Evolutionary conservation across 2,113 vertebrate genomes (phyloP), one percentile per base, ranked within the genome.

Genomic region (Laticauda colubrina): DNA sequence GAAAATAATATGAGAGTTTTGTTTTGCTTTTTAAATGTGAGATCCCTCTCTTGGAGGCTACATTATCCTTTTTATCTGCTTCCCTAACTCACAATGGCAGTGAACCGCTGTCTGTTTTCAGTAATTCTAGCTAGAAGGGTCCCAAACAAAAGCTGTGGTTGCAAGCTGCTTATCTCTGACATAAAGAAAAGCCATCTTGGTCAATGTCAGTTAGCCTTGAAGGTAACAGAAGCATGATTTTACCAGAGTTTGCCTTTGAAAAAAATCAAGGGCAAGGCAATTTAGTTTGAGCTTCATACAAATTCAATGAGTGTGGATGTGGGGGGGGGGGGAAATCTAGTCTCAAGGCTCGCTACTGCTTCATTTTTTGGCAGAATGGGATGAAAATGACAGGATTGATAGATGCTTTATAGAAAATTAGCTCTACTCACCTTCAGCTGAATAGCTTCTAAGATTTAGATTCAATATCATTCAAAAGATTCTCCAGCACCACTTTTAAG

Each of bases 321-420:
- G 45, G 3, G n/a, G 0, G 1, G 18, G 4, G 5, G 18, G 55
- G 0, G 0, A 0, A 5, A 29, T 21, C 6, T 39, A 21, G 34
- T 81, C 69, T 39, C 18, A 81, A 81, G 69, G 69, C 69, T 81
- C 1, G 0, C 34, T 39, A 81, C 6, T 20, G 69, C 69, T 81
- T 81, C n/a, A 39, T 39, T 81, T 81, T 81, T 81, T 81, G 34
- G 69, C 34, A 81, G 69, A 81, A 81, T 39, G 69, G n/a, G 69
- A 81, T 81, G 69, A 81, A 81, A 39, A 81, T 81, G 69, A 39
- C 34, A 81, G 15, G 18, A 39, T 15, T 39, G 69, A 21, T 75
- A 81, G 69, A 81, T 81, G 34, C 34, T 39, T 81, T 81, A 39
- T 20, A 81, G 18, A 81, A 81, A 81, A 39, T 81, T 20, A 81